Evolutionary conservation across 1,140 invertebrate species (phyloP), one percentile per base, ranked within the genome.

Genomic region (Polypedilum vanderplanki): DNA sequence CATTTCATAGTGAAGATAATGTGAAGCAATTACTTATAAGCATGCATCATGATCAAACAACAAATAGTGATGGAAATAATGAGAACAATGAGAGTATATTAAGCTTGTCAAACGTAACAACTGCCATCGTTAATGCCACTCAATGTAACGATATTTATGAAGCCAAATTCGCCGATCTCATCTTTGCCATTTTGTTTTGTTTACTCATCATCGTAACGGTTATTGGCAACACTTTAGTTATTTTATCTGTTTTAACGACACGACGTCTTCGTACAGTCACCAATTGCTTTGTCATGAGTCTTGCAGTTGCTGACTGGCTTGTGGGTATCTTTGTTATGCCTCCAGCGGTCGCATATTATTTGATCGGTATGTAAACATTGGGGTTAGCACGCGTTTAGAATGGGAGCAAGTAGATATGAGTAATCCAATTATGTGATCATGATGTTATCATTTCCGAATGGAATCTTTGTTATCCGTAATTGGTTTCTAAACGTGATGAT

Each of bases 281-380:
- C 73, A 97, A 97, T 83, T 96, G 93, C 84, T 95, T 96, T 81
- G 90, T 97, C 20, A 94, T 93, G 65, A 95, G 93, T 57, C 83
- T 96, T 78, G 94, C 95, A 1, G 89, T 91, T 1, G 93, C 94
- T 40, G 95, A 97, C 86, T 88, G 94, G 81, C 84, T 94, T 74
- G 93, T 97, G 0, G 94, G 93, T 0, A 87, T 94, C 41, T 91
- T 94, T 77, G 94, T 97, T 0, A 96, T 97, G 94, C 95, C 95
- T 15, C 91, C 94, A 70, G 91, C 92, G 76, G 92, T 97, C 65
- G 85, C 86, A 22, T 83, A 87, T 24, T 83, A 85, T 81, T 82
- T 87, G 67, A 85, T 83, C 80, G 87, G 87, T 88, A 78, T 86
- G 86, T 18, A 10, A 20, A 18, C 17, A 18, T 18, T 10, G 9